Conservation (phyloP, 2,888 invertebrate genomes). For the Drosophila maculinotata region DNA sequence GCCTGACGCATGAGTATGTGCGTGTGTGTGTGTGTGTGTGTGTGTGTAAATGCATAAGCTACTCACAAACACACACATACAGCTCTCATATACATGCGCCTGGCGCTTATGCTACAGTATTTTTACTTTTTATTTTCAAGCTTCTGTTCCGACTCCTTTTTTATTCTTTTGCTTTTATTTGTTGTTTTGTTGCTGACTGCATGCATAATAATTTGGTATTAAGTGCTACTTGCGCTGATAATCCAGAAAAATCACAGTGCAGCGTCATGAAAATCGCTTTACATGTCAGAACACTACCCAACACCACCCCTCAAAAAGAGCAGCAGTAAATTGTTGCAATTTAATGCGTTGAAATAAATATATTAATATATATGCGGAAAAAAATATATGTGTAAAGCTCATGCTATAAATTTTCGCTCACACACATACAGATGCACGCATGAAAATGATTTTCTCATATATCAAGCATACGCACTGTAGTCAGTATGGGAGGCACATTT, state of each 20-base stretch:
- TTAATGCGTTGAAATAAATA: conserved; percentile 27
- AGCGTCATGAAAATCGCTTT: conserved; percentile 54
- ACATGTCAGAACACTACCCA: conserved; percentile 20
- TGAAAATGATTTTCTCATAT: conserved; percentile 12
- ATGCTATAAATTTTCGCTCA: conserved; percentile 36
- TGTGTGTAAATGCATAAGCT: conserved; percentile 28
- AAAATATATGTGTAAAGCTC: background rate
- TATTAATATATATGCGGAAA: background rate
- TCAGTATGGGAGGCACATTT: conserved; percentile 14
- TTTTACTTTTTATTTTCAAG: conserved; percentile 9
- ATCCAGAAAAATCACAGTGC: conserved; percentile 68
- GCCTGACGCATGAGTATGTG: conserved; percentile 16
- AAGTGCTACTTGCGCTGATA: conserved; percentile 63
- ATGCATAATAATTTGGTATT: conserved; percentile 80
- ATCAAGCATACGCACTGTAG: conserved; percentile 58
- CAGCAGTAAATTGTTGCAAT: conserved; percentile 34
- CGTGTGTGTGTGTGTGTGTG: conserved; percentile 13
- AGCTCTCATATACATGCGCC: conserved; percentile 38
- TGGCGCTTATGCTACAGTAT: conserved; percentile 39
- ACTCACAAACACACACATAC: conserved; percentile 8
- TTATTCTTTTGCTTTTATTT: conserved; percentile 16
- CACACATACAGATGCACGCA: conserved; percentile 20
- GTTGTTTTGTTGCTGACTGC: conserved; percentile 52
- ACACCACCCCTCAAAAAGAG: conserved; percentile 1
- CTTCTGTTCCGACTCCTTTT: conserved; percentile 18